These are phyloP conservation scores for Macrosoma leucophasiata DNA, from an alignment of 2,888 invertebrate genomes.

Conservation along the genomic window DNA sequence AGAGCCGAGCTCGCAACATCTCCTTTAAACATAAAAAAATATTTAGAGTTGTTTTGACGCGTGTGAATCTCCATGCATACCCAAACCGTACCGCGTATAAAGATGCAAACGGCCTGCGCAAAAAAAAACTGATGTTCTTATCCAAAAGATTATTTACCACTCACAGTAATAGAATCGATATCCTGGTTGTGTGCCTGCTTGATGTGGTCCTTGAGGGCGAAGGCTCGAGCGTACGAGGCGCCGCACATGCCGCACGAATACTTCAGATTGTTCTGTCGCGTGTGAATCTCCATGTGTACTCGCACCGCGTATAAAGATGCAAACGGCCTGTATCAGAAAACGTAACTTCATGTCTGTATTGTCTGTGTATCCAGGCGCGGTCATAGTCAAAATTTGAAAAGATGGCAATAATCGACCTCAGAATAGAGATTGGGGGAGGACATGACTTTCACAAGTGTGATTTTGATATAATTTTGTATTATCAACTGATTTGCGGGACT, in stretches of 20 bases:
- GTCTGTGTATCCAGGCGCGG: not conserved
- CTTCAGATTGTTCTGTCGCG: conserved; percentile 80
- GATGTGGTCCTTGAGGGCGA: conserved; percentile 84
- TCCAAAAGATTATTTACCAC: no score
- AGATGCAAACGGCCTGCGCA: conserved; percentile 83
- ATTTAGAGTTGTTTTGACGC: conserved; percentile 81
- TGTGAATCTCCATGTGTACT: conserved; percentile 84
- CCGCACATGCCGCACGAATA: conserved; percentile 83
- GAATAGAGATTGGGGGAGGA: no score
- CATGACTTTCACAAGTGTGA: no score
- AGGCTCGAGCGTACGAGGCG: conserved; percentile 84
- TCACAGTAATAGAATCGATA: not conserved
- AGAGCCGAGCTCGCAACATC: no score
- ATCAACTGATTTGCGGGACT: no score
- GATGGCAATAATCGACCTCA: no score
- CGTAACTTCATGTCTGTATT: no score
- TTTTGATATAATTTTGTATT: no score
- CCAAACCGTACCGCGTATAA: conserved; percentile 84
- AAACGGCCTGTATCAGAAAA: conserved; percentile 82
- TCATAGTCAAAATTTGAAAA: not conserved
- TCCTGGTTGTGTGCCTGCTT: conserved; percentile 76
- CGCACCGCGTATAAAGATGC: conserved; percentile 86
- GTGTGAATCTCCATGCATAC: conserved; percentile 85
- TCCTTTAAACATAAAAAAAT: no score
- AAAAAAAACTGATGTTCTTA: not conserved